Conservation (phyloP, 2,797 vertebrate species). For the Diglossa cyanea region DNA sequence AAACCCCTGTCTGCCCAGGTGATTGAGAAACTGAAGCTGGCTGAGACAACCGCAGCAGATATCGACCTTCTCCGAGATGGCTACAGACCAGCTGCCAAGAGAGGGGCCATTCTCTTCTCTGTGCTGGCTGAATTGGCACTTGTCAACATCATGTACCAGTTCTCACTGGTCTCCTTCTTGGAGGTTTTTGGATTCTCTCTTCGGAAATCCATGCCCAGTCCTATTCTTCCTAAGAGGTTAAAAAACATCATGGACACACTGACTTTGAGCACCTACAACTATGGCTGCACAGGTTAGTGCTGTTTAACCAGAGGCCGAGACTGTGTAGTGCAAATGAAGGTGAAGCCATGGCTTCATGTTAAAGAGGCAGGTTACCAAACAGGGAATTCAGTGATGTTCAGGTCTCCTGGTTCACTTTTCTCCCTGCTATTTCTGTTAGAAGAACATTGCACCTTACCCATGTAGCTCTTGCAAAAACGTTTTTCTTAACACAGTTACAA, state of each 20-base stretch:
- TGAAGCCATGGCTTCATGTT: background rate
- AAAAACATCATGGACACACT: constrained; percentile 88
- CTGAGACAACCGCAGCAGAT: constrained; percentile 82
- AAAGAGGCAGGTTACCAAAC: background rate
- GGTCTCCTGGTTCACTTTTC: background rate
- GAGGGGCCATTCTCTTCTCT: constrained; percentile 93
- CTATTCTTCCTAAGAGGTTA: constrained; percentile 81
- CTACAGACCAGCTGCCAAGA: constrained; percentile 90
- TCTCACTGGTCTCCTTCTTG: constrained; percentile 90
- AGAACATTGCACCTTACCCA: background rate
- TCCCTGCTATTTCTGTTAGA: background rate
- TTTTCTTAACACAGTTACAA: background rate
- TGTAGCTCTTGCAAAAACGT: background rate
- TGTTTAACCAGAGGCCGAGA: background rate
- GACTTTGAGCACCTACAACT: constrained; percentile 92
- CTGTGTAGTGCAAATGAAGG: background rate
- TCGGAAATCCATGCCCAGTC: constrained; percentile 84
- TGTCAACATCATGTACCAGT: constrained; percentile 97
- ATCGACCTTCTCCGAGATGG: constrained; percentile 90
- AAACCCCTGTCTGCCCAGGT: constrained; percentile 78
- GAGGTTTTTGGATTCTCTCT: constrained; percentile 90
- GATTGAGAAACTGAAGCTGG: constrained; percentile 89
- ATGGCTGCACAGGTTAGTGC: constrained; percentile 89
- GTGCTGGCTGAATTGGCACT: constrained; percentile 93
- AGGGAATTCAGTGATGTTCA: background rate